These are phyloP conservation scores for Drosophila bocqueti DNA, from an alignment of 1,140 invertebrate species.

Conservation along the genomic window DNA sequence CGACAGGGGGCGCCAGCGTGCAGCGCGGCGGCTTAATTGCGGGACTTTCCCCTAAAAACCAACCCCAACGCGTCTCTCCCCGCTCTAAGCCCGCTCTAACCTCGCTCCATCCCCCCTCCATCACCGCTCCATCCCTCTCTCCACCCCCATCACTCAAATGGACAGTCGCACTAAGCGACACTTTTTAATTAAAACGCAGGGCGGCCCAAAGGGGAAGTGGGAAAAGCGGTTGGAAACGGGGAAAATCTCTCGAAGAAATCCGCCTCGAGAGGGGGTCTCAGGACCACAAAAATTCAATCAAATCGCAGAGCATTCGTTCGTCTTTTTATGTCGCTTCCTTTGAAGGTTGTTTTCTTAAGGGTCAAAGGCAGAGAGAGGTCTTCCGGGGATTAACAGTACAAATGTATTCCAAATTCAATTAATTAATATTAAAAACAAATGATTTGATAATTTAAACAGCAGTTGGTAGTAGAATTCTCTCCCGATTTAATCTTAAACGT, in stretches of 20 bases:
- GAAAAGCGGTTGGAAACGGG: background rate
- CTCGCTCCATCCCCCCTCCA: background rate
- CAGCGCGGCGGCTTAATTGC: conserved; percentile 72
- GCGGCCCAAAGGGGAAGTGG: conserved; percentile 8
- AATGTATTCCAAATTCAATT: background rate
- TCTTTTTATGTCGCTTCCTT: background rate
- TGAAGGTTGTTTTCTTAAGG: conserved; percentile 6
- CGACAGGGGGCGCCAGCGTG: conserved; percentile 47
- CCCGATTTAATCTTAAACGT: background rate
- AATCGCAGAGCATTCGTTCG: conserved; percentile 55
- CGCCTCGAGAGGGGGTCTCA: background rate
- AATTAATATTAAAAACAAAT: conserved; percentile 1
- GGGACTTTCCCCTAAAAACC: conserved; percentile 7
- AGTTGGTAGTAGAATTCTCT: background rate
- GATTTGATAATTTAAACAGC: background rate
- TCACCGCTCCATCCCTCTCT: too few species aligned
- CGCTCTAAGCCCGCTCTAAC: too few species aligned
- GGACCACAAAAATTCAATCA: conserved; percentile 83
- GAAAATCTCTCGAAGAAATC: conserved; percentile 45
- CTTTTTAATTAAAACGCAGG: conserved; percentile 81
- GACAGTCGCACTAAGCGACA: conserved; percentile 77
- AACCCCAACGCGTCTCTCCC: background rate
- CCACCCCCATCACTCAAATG: conserved; percentile 70
- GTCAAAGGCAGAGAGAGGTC: background rate
- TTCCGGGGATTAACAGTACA: background rate